These are phyloP conservation scores for Typhlomys cinereus DNA, from an alignment of 2,113 vertebrate genomes.

Conservation along the genomic window DNA sequence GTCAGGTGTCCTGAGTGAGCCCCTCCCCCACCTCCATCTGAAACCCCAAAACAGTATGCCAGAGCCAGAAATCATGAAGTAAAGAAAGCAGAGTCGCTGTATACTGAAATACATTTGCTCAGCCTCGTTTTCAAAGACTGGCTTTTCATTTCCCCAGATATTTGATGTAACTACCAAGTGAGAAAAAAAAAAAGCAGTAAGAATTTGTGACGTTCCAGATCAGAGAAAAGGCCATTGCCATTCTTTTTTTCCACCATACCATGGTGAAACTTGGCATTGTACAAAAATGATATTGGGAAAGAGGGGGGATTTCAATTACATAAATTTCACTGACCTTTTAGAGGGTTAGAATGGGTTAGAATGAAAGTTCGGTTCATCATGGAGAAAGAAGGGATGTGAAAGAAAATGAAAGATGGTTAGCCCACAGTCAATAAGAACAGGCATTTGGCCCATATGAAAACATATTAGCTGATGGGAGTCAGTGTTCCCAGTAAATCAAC, in stretches of 20 bases:
- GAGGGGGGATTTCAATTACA: background rate
- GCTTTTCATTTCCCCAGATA: background rate
- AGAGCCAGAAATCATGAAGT: background rate
- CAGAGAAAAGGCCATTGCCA: background rate
- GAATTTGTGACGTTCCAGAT: background rate
- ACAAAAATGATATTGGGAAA: too few species aligned
- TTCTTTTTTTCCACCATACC: background rate
- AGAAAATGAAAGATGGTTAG: background rate
- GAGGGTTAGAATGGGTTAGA: background rate
- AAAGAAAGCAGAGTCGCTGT: background rate
- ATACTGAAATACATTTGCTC: background rate
- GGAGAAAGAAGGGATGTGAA: background rate
- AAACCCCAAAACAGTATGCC: too few species aligned
- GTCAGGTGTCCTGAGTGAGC: background rate
- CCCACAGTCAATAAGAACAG: background rate
- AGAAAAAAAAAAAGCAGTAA: too few species aligned
- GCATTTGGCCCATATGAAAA: background rate
- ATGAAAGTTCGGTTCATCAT: background rate
- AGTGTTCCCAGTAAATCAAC: background rate
- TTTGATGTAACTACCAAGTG: background rate
- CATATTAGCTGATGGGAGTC: background rate
- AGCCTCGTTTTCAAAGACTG: constrained; percentile 1
- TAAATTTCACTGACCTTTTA: background rate
- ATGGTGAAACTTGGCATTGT: background rate
- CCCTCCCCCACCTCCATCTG: background rate